Percentiles rank a stretch among this genome's conserved stretches.
Conservation (phyloP, 2,888 invertebrate genomes). For the Drosophila dives region DNA sequence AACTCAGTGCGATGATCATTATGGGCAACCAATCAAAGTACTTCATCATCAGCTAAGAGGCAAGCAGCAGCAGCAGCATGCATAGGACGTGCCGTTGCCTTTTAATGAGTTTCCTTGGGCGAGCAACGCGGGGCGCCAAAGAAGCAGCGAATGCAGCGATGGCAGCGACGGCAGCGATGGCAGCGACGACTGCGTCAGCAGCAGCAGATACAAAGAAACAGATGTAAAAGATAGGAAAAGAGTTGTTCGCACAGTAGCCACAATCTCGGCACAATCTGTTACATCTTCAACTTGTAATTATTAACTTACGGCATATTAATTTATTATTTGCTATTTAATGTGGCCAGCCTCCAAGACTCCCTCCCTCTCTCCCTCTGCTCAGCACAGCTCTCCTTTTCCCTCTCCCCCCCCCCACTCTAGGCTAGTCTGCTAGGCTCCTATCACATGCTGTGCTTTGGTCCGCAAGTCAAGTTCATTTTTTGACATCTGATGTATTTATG, state of each 20-base stretch:
- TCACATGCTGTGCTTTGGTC: conserved; percentile 52
- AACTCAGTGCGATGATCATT: conserved; percentile 11
- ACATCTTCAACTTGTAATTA: conserved; percentile 75
- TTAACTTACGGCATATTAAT: conserved; percentile 80
- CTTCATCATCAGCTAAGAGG: conserved; percentile 18
- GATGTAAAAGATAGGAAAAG: conserved; percentile 53
- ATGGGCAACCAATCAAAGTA: conserved; percentile 31
- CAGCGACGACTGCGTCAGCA: conserved; percentile 4
- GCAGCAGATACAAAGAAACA: conserved; percentile 30
- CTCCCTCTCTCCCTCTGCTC: conserved; percentile 3
- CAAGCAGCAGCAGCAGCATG: conserved; percentile 2
- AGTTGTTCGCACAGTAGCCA: conserved; percentile 66
- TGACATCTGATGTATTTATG: conserved; percentile 81
- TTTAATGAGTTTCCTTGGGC: conserved; percentile 74
- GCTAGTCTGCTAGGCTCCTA: conserved; percentile 19
- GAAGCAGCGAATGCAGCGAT: conserved; percentile 3
- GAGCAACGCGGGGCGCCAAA: conserved; percentile 42
- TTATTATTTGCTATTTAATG: conserved; percentile 80
- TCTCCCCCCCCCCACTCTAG: neutral
- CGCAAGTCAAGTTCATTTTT: conserved; percentile 74
- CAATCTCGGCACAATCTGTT: conserved; percentile 70
- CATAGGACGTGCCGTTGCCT: conserved; percentile 43
- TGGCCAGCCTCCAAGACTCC: conserved; percentile 66
- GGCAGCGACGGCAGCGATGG: neutral
- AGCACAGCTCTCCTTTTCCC: neutral